A percentile compares a stretch with the other conserved stretches of the same genome.
Conservation (phyloP, 2,797 vertebrate species). For the Schizothorax lantsangensis region DNA sequence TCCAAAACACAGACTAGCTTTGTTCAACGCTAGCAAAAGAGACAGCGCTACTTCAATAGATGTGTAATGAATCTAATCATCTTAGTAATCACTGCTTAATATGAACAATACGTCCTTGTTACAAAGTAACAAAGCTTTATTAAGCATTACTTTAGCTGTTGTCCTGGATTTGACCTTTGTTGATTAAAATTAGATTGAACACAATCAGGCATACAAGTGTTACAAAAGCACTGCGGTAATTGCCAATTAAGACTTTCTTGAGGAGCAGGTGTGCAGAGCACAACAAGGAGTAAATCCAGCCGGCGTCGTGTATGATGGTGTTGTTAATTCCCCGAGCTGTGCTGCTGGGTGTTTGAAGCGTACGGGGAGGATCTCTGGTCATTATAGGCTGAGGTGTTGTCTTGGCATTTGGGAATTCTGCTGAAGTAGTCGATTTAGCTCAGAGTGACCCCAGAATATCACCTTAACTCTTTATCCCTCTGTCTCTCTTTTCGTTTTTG, state of each 20-base stretch:
- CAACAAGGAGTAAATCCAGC: constrained; percentile 40
- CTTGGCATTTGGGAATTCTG: constrained; percentile 52
- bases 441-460: constrained; percentile 45
- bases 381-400: constrained; percentile 40
- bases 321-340: constrained; percentile 30
- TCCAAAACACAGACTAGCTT: background rate
- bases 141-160: constrained; percentile 60
- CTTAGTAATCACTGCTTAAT: constrained; percentile 62
- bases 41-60: constrained; percentile 61
- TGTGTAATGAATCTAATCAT: constrained; percentile 62
- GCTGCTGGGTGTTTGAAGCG: constrained; percentile 34
- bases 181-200: constrained; percentile 62
- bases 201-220: constrained; percentile 60
- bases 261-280: constrained; percentile 51
- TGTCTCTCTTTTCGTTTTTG: background rate
- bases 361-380: constrained; percentile 30
- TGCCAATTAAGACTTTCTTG: constrained; percentile 46
- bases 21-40: constrained; percentile 46
- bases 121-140: constrained; percentile 62
- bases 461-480: constrained; percentile 4
- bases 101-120: constrained; percentile 64
- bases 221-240: constrained; percentile 54
- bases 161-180: constrained; percentile 59
- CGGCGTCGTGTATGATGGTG: constrained; percentile 14
- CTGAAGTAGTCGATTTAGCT: constrained; percentile 58